Evolutionary conservation across 2,888 invertebrate genomes (phyloP).

Genomic region (Rhopalosiphum nymphaeae): DNA sequence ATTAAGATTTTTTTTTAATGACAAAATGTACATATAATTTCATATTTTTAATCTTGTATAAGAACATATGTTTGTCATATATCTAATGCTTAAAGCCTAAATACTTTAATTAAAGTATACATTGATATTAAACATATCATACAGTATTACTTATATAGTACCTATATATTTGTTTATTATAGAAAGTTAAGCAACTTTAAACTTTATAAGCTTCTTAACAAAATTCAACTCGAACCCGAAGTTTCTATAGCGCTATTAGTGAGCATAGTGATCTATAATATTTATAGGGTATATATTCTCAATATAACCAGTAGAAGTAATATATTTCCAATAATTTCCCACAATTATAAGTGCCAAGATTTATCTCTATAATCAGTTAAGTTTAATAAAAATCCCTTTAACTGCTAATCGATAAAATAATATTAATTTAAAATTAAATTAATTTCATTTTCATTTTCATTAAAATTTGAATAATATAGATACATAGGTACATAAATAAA

Average conservation of each 20-base stretch:
- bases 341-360: neutral
- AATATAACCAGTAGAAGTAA: neutral
- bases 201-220: neutral
- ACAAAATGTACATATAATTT: neutral
- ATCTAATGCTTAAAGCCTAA: neutral
- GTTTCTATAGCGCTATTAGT: neutral
- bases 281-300: neutral
- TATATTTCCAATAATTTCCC: neutral
- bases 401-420: neutral
- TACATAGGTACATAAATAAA: neutral
- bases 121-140: neutral
- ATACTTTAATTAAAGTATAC: neutral
- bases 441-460: no score
- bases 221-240: neutral
- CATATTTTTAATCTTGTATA: neutral
- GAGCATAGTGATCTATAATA: neutral
- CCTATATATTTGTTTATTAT: neutral
- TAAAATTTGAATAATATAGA: no score
- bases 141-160: neutral
- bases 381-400: neutral
- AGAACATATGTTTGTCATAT: neutral
- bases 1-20: neutral
- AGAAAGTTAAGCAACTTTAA: constrained; percentile 9
- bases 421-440: neutral
- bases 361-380: neutral